A percentile compares a stretch with the other conserved stretches of the same genome.
Conservation (phyloP, 2,113 vertebrate genomes). For the Nibea albiflora region DNA sequence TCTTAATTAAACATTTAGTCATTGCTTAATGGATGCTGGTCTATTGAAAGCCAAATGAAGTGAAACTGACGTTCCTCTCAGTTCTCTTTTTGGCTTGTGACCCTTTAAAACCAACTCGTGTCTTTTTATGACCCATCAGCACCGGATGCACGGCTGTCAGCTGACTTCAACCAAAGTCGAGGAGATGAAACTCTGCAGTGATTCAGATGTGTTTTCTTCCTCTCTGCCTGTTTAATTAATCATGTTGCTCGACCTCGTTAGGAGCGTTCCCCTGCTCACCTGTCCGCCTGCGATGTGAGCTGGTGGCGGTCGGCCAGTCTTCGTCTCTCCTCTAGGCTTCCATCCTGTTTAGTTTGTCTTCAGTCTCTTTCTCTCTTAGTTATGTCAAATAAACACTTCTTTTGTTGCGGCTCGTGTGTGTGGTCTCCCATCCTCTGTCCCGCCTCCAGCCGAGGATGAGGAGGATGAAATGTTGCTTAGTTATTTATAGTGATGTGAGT, state of each 20-base stretch:
- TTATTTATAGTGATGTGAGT: background rate
- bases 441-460: background rate
- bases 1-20: too few species aligned
- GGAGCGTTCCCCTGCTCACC: background rate
- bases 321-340: background rate
- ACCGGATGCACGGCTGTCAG: background rate
- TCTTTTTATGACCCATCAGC: background rate
- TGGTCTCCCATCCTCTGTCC: background rate
- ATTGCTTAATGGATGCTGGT: too few species aligned
- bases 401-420: slow-evolving; percentile 3
- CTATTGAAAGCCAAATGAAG: too few species aligned
- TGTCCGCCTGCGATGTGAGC: background rate
- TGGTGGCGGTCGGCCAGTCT: background rate
- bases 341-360: background rate
- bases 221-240: background rate
- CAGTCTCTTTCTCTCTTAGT: background rate
- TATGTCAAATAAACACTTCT: slow-evolving; percentile 2
- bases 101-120: background rate
- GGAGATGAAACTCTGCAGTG: background rate
- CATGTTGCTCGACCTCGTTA: background rate
- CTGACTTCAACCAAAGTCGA: background rate
- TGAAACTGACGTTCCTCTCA: too few species aligned
- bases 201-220: background rate
- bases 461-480: background rate
- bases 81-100: background rate